Evolutionary conservation across 2,113 vertebrate genomes (phyloP).

Genomic region (Vombatus ursinus): DNA sequence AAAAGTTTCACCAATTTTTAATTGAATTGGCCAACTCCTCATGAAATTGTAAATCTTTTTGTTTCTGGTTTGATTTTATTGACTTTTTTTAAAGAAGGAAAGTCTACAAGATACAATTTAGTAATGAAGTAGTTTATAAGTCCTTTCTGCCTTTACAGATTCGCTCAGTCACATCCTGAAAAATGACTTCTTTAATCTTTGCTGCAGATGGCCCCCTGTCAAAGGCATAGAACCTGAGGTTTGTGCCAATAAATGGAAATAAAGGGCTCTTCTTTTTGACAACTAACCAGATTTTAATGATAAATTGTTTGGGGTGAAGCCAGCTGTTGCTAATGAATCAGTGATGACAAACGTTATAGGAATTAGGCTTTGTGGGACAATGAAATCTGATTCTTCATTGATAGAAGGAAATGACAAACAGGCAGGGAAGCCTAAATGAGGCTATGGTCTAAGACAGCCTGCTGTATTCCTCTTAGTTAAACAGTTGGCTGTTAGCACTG

Average conservation of each 20-base stretch:
- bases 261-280: neutral
- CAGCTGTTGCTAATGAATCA: slow-evolving; percentile 11
- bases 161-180: slow-evolving; percentile 19
- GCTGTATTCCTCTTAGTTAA: neutral
- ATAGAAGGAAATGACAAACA: neutral
- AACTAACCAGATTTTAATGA: slow-evolving; percentile 22
- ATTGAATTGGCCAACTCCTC: neutral
- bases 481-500: neutral
- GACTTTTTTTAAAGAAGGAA: neutral
- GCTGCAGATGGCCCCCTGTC: neutral
- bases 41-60: neutral
- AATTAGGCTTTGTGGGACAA: neutral
- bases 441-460: neutral
- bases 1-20: neutral
- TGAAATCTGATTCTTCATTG: neutral
- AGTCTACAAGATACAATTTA: neutral
- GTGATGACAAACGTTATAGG: neutral
- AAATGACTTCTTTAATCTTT: neutral
- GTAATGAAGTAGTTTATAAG: neutral
- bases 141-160: neutral
- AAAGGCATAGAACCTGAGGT: neutral
- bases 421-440: neutral
- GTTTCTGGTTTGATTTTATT: neutral
- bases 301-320: neutral
- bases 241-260: neutral